These are phyloP conservation scores for Sebastes goodei DNA, from an alignment of 2,797 vertebrate genomes.

Conservation along the genomic window DNA sequence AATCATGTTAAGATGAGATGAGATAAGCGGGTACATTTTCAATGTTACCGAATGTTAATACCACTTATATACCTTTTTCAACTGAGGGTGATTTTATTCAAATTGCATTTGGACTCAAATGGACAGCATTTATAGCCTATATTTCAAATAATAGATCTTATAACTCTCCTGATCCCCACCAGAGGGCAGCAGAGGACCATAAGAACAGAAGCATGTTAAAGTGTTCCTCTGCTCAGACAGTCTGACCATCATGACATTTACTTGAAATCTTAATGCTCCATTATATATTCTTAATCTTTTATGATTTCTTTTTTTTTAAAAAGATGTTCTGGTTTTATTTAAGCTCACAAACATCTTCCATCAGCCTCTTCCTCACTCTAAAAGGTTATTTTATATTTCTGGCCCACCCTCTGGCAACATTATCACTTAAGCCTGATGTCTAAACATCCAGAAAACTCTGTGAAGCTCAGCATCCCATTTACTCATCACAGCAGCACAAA, in stretches of 20 bases:
- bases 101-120: too few species aligned
- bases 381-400: background rate
- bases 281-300: background rate
- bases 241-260: background rate
- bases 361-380: background rate
- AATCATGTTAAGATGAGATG: too few species aligned
- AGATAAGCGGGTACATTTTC: too few species aligned
- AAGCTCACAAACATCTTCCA: background rate
- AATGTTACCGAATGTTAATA: too few species aligned
- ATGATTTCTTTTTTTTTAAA: background rate
- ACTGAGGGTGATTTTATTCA: too few species aligned
- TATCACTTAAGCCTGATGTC: background rate
- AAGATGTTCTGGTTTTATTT: background rate
- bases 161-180: background rate
- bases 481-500: background rate
- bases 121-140: too few species aligned
- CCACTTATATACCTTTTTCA: rapidly evolving
- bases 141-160: too few species aligned
- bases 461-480: background rate
- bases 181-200: conserved; percentile 38
- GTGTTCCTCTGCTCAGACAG: too few species aligned
- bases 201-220: background rate
- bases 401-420: conserved; percentile 11
- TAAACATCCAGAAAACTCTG: conserved; percentile 1
- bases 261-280: background rate